These are phyloP conservation scores for Prorops nasuta DNA, from an alignment of 1,140 invertebrate genomes.

Conservation along the genomic window DNA sequence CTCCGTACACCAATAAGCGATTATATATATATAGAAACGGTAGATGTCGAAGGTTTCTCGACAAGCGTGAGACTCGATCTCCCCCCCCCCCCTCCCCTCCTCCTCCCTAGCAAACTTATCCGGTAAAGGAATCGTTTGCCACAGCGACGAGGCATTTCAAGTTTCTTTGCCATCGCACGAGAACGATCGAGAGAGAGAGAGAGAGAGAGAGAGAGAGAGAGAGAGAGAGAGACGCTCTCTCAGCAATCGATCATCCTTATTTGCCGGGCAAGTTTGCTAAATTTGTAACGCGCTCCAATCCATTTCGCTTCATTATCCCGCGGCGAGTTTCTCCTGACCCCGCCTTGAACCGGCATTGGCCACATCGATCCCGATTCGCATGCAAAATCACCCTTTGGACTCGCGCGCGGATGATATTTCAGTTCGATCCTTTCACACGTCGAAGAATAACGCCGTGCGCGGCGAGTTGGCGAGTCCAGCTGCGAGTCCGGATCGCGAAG, in stretches of 20 bases:
- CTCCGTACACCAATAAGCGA: no score
- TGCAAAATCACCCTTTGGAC: slow-evolving; percentile 23
- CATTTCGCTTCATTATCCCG: slow-evolving; percentile 32
- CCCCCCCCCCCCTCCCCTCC: no score
- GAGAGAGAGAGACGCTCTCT: no score
- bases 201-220: no score
- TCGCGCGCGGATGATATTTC: slow-evolving; percentile 14
- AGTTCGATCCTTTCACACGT: slow-evolving; percentile 8
- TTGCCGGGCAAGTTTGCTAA: slow-evolving; percentile 23
- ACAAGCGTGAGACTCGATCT: no score
- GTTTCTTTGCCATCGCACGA: slow-evolving; percentile 1
- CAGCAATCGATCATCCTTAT: slow-evolving; percentile 35
- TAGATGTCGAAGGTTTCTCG: no score
- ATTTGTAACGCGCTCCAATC: slow-evolving; percentile 22
- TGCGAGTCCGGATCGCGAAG: not conserved
- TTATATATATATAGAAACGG: no score
- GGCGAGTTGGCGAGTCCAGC: not conserved
- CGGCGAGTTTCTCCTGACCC: slow-evolving; percentile 25
- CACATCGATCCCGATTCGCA: slow-evolving; percentile 23
- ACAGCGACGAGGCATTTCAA: slow-evolving; percentile 15
- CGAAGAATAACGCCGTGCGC: slow-evolving; percentile 8
- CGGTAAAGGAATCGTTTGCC: no score
- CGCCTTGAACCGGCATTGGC: slow-evolving; percentile 29
- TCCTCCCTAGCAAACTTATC: no score
- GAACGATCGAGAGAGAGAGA: slow-evolving; percentile 2